phyloP scores from a whole-genome alignment of 2,113 vertebrate species.

The Nesoenas mayeri region DNA sequence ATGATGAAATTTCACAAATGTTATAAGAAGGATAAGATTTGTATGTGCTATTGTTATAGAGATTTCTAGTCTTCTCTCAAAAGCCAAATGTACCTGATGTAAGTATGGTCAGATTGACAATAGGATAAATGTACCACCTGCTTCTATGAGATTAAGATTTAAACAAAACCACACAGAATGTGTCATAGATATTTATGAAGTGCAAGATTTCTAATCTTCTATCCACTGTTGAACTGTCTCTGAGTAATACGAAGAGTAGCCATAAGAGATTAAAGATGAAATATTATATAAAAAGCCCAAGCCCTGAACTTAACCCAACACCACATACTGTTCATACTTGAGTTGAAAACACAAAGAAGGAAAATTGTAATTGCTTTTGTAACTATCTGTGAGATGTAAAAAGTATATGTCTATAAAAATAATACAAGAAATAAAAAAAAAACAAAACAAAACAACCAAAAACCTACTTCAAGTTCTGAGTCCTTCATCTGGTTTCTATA shows the following conservation, averaged over 20 bases:
- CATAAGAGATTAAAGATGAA: not conserved
- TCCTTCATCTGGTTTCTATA: not conserved
- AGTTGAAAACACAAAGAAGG: conserved; percentile 5
- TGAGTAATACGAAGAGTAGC: not conserved
- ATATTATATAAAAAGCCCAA: not conserved
- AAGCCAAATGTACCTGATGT: not conserved
- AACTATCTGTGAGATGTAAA: not conserved
- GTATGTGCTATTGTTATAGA: not conserved
- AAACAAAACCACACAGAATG: conserved; percentile 6
- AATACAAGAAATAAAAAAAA: no score
- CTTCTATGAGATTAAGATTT: conserved; percentile 34
- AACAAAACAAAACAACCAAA: no score
- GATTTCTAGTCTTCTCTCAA: not conserved
- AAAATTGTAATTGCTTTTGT: conserved; percentile 3
- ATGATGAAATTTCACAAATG: not conserved
- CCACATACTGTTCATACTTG: not conserved
- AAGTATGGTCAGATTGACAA: not conserved
- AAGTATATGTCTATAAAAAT: not conserved
- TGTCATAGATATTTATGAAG: not conserved
- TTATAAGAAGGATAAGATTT: not conserved
- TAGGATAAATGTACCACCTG: not conserved
- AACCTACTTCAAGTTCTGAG: not conserved
- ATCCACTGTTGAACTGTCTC: not conserved
- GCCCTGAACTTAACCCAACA: not conserved
- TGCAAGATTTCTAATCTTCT: conserved; percentile 2